Conservation (phyloP, 2,888 invertebrate species). For the Agelastica alni region DNA sequence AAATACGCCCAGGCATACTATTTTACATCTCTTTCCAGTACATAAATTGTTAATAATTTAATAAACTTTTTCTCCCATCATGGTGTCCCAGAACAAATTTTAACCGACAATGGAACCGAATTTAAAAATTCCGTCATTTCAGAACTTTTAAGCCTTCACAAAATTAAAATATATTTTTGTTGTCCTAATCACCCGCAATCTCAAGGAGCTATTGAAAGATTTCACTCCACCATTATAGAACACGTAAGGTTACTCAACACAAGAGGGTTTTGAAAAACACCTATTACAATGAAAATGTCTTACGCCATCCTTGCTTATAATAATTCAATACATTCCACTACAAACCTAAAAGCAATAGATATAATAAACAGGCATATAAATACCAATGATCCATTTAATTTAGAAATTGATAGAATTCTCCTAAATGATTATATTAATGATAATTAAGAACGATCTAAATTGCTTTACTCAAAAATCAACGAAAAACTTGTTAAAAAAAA, state of each 20-base stretch:
- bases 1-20: conserved; percentile 34
- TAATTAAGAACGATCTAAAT: background rate
- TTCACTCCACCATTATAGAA: conserved; percentile 3
- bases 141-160: conserved; percentile 31
- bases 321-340: conserved; percentile 12
- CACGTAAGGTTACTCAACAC: conserved; percentile 15
- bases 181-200: background rate
- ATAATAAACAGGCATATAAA: conserved; percentile 12
- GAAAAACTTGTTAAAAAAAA: background rate
- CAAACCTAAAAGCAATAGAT: conserved; percentile 11
- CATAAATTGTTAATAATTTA: conserved; percentile 26
- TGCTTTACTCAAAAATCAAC: background rate
- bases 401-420: conserved; percentile 4
- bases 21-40: conserved; percentile 6
- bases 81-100: conserved; percentile 30
- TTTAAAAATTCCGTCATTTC: conserved; percentile 32
- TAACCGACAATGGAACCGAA: conserved; percentile 32
- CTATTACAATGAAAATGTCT: conserved; percentile 12
- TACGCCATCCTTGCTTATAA: conserved; percentile 12
- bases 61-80: conserved; percentile 33
- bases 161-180: conserved; percentile 35
- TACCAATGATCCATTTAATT: conserved; percentile 3
- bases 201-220: background rate
- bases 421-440: background rate
- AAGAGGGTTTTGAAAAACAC: conserved; percentile 14